Base-by-base conservation (phyloP, 1,140 invertebrate genomes). In the Phymorhynchus buccinoides region DNA sequence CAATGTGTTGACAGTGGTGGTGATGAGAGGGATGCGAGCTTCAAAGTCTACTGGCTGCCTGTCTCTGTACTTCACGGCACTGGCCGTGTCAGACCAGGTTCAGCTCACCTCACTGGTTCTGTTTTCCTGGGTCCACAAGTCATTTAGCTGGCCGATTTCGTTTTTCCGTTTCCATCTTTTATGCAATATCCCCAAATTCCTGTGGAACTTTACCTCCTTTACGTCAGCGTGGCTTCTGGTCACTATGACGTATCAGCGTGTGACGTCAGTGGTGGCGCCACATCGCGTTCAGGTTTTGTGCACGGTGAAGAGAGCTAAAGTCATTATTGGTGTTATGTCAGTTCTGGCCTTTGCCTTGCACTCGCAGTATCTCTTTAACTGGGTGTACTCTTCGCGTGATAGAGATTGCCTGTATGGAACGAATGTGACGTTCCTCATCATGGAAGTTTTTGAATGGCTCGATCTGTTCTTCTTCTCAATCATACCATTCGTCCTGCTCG, bases 81-180 rank as follows among this genome's bases (percentile, higher is more conserved):
- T 80, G 41, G 78, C 78, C 4, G 78, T 80, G 39, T 80, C 78
- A 22, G 78, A 80, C 48, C 78, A 42, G 2, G 27, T 80, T 41
- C 39, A 42, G 16, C 78, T 80, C n/a, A 52, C 22, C 12, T 52
- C 48, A 18, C 22, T 52, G 0, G 48, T 18, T 52, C 0, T 52
- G 48, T 52, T 52, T 1, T 14, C 48, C 12, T 52, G 48, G 48
- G 22, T 52, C 0, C 12, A 52, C 48, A 52, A 18, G 48, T 9
- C 2, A 52, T 52, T 52, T 52, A 14, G 22, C 48, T 52, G 48
- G 48, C 48, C 48, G 12, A 9, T 18, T 0, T 52, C 48, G 48
- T 52, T 52, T 52, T 52, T 52, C 48, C 48, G 66, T 1, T 52
- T 30, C 3, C 16, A 71, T 3, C 32, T 71, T 35, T 71, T 71